Percentiles rank a stretch among this genome's conserved stretches.
Evolutionary conservation across 1,140 invertebrate species (phyloP).

Genomic region (Brachionus paranguensis): DNA sequence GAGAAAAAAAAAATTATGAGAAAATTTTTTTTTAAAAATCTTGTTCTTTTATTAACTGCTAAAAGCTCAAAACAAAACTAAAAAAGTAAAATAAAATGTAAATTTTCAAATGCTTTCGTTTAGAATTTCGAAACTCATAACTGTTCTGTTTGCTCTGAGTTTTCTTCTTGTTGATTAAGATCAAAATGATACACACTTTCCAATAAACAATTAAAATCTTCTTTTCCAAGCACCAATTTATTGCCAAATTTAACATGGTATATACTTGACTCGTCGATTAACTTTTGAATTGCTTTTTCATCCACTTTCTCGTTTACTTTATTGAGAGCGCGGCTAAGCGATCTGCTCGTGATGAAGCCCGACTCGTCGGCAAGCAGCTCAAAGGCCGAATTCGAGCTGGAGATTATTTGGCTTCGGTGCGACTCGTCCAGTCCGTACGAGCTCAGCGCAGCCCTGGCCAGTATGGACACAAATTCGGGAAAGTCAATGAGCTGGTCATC

Average conservation of each 20-base stretch:
- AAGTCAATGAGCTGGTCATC: slow-evolving; percentile 13
- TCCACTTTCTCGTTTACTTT: neutral
- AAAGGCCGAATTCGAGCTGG: neutral
- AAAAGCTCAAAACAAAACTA: neutral
- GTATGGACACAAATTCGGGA: slow-evolving; percentile 35
- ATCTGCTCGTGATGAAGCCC: neutral
- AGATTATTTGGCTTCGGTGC: neutral
- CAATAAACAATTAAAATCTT: slow-evolving; percentile 15
- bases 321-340: neutral
- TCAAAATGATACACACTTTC: slow-evolving; percentile 8
- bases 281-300: neutral
- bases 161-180: neutral
- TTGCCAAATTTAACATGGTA: neutral
- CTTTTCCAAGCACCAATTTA: neutral
- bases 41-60: neutral
- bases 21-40: neutral
- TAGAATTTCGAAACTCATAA: neutral
- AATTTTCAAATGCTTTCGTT: slow-evolving; percentile 3
- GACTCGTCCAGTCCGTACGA: neutral
- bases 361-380: neutral
- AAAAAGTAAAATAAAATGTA: neutral
- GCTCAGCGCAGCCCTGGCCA: neutral
- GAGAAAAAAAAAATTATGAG: neutral
- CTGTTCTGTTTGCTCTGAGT: neutral
- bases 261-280: slow-evolving; percentile 5